A percentile compares a stretch with the other conserved stretches of the same genome.
Evolutionary conservation across 2,888 invertebrate species (phyloP).

Genomic region (Drosophila hawaiiensis): DNA sequence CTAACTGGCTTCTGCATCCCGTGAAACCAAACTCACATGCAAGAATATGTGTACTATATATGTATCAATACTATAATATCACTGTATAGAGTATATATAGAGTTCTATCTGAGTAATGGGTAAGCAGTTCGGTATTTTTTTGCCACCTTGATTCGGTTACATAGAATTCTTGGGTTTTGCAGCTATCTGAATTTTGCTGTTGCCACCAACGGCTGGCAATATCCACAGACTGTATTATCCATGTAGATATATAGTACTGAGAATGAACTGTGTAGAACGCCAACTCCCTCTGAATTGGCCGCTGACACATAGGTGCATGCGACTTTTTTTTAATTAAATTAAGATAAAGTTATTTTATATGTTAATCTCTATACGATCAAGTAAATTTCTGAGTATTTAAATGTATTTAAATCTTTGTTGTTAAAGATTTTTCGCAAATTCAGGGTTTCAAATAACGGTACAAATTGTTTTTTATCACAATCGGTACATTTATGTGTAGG

Average conservation of each 20-base stretch:
- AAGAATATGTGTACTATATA: neutral
- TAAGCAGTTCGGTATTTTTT: neutral
- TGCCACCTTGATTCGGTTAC: neutral
- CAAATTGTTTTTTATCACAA: too few species aligned
- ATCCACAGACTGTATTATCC: neutral
- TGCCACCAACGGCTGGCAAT: neutral
- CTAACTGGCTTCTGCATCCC: neutral
- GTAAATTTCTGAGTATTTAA: neutral
- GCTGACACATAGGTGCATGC: neutral
- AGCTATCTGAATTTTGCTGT: neutral
- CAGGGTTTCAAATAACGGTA: neutral
- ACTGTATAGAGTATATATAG: neutral
- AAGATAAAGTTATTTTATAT: neutral
- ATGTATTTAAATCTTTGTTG: neutral
- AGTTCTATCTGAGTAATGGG: neutral
- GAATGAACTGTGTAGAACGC: neutral
- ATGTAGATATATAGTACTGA: conserved; percentile 2
- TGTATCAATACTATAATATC: neutral
- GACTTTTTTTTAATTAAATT: neutral
- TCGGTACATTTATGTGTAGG: too few species aligned
- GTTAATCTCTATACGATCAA: neutral
- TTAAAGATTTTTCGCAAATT: neutral
- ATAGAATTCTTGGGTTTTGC: neutral
- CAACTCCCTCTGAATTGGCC: neutral
- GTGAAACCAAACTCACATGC: neutral